Percentiles rank a stretch among this genome's conserved stretches.
These are phyloP conservation scores for Spea bombifrons DNA, from an alignment of 2,113 vertebrate species.

Conservation along the genomic window DNA sequence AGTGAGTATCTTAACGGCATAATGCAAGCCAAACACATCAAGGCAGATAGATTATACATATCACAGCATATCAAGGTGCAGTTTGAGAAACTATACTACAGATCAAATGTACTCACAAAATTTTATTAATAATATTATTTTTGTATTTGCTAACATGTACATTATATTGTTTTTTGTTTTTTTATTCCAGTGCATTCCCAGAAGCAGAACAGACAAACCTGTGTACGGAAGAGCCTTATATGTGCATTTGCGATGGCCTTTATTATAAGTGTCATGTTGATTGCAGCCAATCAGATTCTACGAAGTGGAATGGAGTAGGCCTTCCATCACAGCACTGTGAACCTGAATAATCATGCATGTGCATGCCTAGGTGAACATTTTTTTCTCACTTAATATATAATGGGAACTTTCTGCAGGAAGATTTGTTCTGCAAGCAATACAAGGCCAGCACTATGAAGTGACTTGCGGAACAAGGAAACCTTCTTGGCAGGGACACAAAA, in stretches of 20 bases:
- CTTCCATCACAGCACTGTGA: constrained; percentile 66
- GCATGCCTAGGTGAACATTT: constrained; percentile 76
- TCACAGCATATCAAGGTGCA: too few species aligned
- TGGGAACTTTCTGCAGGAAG: constrained; percentile 54
- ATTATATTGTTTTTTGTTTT: neutral
- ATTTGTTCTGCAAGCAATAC: constrained; percentile 55
- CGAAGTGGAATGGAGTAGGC: constrained; percentile 97
- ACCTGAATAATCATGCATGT: constrained; percentile 75
- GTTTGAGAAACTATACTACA: too few species aligned
- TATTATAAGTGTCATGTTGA: constrained; percentile 99
- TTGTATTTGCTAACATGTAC: neutral
- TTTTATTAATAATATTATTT: too few species aligned
- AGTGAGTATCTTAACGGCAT: too few species aligned
- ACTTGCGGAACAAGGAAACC: constrained; percentile 70
- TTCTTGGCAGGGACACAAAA: constrained; percentile 92
- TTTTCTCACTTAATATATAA: constrained; percentile 60
- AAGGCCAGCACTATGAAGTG: constrained; percentile 70
- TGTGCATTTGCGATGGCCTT: constrained; percentile 99
- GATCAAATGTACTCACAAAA: too few species aligned
- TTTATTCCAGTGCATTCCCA: constrained; percentile 84
- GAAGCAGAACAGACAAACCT: constrained; percentile 97
- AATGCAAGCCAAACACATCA: too few species aligned
- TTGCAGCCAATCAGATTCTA: constrained; percentile 98
- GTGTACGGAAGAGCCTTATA: constrained; percentile 97
- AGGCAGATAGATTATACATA: too few species aligned